Evolutionary conservation across 64 coral and sea anemone species (phyloP).

Genomic region (Actinia equina): DNA sequence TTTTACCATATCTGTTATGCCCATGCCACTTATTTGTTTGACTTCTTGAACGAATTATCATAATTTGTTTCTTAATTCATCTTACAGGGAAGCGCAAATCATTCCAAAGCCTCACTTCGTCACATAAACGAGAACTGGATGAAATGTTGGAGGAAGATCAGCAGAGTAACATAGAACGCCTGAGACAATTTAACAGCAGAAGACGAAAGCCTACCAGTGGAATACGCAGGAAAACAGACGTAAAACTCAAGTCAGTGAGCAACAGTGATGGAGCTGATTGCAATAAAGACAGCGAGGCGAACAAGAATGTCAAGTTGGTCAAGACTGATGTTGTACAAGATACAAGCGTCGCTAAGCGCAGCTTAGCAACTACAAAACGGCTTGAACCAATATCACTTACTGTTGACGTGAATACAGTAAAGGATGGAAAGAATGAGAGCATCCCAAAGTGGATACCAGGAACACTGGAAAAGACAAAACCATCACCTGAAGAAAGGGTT

Average conservation of each 20-base stretch:
- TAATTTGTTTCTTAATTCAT: too few species aligned
- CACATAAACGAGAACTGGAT: background rate
- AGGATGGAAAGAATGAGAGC: background rate
- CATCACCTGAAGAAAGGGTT: background rate
- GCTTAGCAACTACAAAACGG: background rate
- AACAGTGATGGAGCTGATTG: background rate
- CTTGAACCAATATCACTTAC: background rate
- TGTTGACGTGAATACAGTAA: background rate
- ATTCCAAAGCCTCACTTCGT: background rate
- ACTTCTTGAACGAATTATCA: too few species aligned
- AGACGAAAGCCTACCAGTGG: background rate
- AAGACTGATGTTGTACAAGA: background rate
- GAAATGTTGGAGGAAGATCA: conserved; percentile 4
- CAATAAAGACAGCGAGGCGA: background rate
- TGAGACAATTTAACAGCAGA: background rate
- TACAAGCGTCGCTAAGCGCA: background rate
- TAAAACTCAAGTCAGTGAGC: background rate
- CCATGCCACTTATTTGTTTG: too few species aligned
- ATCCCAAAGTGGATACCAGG: background rate
- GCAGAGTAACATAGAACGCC: background rate
- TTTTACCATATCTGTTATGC: too few species aligned
- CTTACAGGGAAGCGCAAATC: background rate
- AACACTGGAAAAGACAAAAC: background rate
- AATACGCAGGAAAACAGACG: background rate
- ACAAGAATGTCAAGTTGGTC: background rate